Base-by-base conservation (phyloP, 1,140 invertebrate species). In the Mercenaria mercenaria region DNA sequence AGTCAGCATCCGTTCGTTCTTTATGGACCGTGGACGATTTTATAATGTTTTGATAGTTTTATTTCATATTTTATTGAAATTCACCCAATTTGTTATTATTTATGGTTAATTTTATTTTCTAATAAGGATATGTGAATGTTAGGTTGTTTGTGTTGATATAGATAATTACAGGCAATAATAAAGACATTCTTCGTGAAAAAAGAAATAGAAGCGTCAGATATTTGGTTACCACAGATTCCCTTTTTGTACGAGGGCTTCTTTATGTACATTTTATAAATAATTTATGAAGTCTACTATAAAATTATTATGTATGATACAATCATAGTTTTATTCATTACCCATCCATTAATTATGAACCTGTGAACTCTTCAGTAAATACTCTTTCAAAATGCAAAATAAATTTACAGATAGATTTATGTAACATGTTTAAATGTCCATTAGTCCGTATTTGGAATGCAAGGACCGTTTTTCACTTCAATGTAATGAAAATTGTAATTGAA, bases 241-340 rank as follows among this genome's bases (percentile, higher is more conserved):
- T 6, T n/a, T 67, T 29, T 43, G 39, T 39, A 69, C 26, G 26
- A n/a, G 1, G 41, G 20, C 39, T 29, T 26, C 26, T 26, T 32
- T 83, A 39, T 69, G 59, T 69, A 39, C 20, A 34, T 83, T 83
- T 83, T 69, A 83, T 83, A 26, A 83, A 69, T 69, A 15, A 67
- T 67, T 67, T 83, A 83, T 83, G 81, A 67, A 83, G 1, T 69
- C 59, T 47, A 39, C n/a, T 83, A 69, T 15, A 59, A 64, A 56
- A 50, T 34, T 29, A 23, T 39, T 77, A 43, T 32, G 0, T 26
- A 41, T 39, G 74, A 77, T 77, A 80, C 41, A 4, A 52, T 80
- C 47, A 39, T 6, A 80, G 43, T 41, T 56, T n/a, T 80, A 80
- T 80, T 80, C 77, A 80, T 80, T 29, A 52, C 67, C 32, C 34